Evolutionary conservation across 2,888 invertebrate species (phyloP), one percentile per base, ranked within the genome.

Genomic region (Gryllus longicercus): DNA sequence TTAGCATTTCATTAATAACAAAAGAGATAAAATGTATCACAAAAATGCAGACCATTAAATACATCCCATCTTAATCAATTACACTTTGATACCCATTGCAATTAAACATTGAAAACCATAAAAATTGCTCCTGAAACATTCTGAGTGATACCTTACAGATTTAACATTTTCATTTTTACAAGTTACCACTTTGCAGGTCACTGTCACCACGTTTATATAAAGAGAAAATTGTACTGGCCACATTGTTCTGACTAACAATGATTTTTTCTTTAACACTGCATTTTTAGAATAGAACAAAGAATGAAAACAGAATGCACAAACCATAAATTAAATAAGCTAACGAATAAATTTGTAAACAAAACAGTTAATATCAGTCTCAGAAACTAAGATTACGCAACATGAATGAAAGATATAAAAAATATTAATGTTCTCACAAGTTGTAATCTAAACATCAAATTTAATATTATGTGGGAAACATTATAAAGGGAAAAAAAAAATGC

Each of bases 1-100:
- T 63, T 63, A 14, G 14, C n/a, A 18, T 11, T 18, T 63, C 63
- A 11, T 63, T 63, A 14, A 38, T 38, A 63, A 63, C 63, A 63
- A 63, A 63, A 63, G 14, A 63, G 63, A 18, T 63, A 63, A 63
- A 63, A 63, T n/a, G n/a, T 63, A 63, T 63, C 63, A 63, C 63
- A 63, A 18, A 63, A 63, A 63, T 38, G 63, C 63, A 63, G 63
- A 63, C 63, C 63, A 63, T 63, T 63, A 63, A 63, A 63, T n/a
- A 63, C 63, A 63, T 63, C 63, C n/a, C n/a, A 63, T 63, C 63
- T 63, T 63, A 63, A 63, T 18, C n/a, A 63, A 63, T 63, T 63
- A 63, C n/a, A 38, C 38, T 38, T 38, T 8, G 38, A 63, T 63
- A n/a, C 63, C 63, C n/a, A n/a, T 16, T 63, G 63, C 63, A 10